Evolutionary conservation across 2,888 invertebrate genomes (phyloP), one percentile per base, ranked within the genome.

Genomic region (Diarsia dahlii): DNA sequence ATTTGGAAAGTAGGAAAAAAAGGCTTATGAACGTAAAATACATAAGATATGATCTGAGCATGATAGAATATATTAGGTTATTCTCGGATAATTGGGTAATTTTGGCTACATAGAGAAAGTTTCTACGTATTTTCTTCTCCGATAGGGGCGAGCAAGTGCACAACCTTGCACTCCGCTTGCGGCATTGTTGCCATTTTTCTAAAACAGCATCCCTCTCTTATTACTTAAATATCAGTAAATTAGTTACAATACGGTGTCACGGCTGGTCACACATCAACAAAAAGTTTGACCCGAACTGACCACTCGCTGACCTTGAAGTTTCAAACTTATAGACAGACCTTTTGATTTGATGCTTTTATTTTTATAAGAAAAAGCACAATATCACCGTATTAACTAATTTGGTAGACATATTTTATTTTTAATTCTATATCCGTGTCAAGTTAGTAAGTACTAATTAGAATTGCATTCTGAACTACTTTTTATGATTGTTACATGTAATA

Each of bases 291-390:
- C 58, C 4, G 18, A 60, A 39, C 62, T 63, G 70, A 58, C 52
- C 70, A 34, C 63, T 71, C 13, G 12, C 50, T 8, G 58, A 64
- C 81, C 81, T 81, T 84, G 81, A 12, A 34, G 9, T 13, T 10
- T 39, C 56, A 9, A 34, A 67, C 74, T 78, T 62, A 73, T 67
- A 78, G 68, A 72, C 39, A n/a, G 34, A 48, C 0, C 6, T 18
- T 39, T 46, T 74, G n/a, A 74, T n/a, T 23, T 15, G 45, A 62
- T 70, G 34, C 45, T 56, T 64, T 60, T 45, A 46, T 45, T 63
- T 28, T 62, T 39, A 54, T 13, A 13, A 20, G 20, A 18, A 20
- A 39, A 48, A 39, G 52, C 28, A 71, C n/a, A 65, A 46, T 46
- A 70, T 58, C 54, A 23, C 28, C 4, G 10, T n/a, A 64, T 56